Conservation (phyloP, 2,113 vertebrate genomes). For the Cheirogaleus medius region DNA sequence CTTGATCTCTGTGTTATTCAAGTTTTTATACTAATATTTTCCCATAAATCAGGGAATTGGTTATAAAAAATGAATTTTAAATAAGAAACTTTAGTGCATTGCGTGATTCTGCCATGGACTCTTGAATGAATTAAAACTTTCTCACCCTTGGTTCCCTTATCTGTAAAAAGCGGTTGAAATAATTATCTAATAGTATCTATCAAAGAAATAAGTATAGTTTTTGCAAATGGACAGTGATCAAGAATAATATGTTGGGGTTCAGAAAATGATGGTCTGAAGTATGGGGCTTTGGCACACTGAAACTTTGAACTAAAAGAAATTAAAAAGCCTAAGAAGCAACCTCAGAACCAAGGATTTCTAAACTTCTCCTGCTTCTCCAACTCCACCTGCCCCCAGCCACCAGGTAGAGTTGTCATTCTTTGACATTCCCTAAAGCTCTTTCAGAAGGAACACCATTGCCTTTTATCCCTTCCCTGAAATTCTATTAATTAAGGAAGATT, state of each 20-base stretch:
- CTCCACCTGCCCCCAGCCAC: background rate
- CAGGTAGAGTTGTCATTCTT: background rate
- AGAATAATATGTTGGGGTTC: background rate
- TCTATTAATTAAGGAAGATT: background rate
- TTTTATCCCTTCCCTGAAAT: background rate
- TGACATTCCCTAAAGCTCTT: background rate
- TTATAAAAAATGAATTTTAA: background rate
- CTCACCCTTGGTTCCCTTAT: background rate
- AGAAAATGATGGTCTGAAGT: background rate
- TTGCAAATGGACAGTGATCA: background rate
- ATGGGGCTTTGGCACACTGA: background rate
- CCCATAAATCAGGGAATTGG: background rate
- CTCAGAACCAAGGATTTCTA: background rate
- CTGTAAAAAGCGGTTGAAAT: background rate
- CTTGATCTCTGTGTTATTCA: background rate
- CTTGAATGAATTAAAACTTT: background rate
- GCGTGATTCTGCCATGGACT: background rate
- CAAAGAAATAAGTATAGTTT: background rate
- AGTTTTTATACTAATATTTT: background rate
- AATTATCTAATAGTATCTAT: background rate
- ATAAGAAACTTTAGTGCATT: background rate
- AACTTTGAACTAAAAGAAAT: background rate
- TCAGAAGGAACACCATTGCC: background rate
- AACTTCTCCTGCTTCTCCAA: background rate
- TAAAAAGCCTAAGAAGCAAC: background rate